These are phyloP conservation scores for Chaetura pelagica DNA, from an alignment of 2,113 vertebrate genomes.

Conservation along the genomic window DNA sequence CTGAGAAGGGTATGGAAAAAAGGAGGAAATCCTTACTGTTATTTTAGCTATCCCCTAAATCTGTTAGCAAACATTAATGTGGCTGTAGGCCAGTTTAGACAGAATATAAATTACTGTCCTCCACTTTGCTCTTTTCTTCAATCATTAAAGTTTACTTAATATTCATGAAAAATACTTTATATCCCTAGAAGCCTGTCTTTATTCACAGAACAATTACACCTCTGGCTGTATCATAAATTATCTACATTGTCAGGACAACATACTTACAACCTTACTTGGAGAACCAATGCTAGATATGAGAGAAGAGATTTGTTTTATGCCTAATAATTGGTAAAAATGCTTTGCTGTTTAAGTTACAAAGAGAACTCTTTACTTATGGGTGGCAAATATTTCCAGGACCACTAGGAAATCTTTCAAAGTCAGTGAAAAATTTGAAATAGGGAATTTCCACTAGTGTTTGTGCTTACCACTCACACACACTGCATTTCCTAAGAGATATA, in stretches of 20 bases:
- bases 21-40: background rate
- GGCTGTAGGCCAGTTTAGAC: slow-evolving; percentile 4
- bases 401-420: background rate
- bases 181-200: slow-evolving; percentile 7
- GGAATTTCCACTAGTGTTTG: background rate
- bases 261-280: background rate
- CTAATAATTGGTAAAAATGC: slow-evolving; percentile 6
- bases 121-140: slow-evolving; percentile 13
- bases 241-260: background rate
- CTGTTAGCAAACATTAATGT: background rate
- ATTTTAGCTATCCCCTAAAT: background rate
- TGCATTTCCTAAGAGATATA: slow-evolving; percentile 24
- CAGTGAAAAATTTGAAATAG: background rate
- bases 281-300: background rate
- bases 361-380: background rate
- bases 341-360: background rate
- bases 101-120: background rate
- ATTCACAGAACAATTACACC: slow-evolving; percentile 40
- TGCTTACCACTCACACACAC: background rate
- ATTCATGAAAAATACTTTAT: slow-evolving; percentile 40
- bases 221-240: slow-evolving; percentile 36
- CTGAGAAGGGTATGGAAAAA: background rate
- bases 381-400: background rate
- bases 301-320: background rate
- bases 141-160: slow-evolving; percentile 56